A percentile compares a stretch with the other conserved stretches of the same genome.
Evolutionary conservation across 2,888 invertebrate genomes (phyloP).

Genomic region (Drosophila borealis): DNA sequence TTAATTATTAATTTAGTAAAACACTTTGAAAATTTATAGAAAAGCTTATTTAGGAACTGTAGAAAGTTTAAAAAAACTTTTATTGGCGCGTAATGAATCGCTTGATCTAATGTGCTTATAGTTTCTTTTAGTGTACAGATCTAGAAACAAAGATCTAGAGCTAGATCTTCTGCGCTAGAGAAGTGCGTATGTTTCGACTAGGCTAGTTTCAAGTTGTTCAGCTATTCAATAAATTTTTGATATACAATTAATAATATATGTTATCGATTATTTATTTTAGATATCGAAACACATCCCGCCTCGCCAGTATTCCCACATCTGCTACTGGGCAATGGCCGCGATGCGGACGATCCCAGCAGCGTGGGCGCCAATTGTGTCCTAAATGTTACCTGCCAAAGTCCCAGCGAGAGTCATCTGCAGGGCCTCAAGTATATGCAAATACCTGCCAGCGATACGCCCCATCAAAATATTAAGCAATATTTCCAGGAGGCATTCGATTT

Average conservation of each 20-base stretch:
- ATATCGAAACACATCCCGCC: slow-evolving; percentile 90
- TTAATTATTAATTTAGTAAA: too few species aligned
- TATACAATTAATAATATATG: neutral
- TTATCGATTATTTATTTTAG: slow-evolving; percentile 70
- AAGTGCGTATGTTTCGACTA: neutral
- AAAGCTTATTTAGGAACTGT: too few species aligned
- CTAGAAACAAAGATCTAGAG: neutral
- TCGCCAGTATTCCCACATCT: slow-evolving; percentile 92
- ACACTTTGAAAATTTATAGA: too few species aligned
- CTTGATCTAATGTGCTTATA: neutral
- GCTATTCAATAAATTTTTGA: neutral
- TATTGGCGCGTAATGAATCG: too few species aligned
- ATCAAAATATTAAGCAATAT: slow-evolving; percentile 94
- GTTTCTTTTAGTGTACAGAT: neutral
- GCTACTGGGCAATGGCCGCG: slow-evolving; percentile 92
- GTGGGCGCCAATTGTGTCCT: slow-evolving; percentile 92
- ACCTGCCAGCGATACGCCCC: slow-evolving; percentile 92
- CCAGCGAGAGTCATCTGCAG: slow-evolving; percentile 88
- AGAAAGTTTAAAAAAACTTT: too few species aligned
- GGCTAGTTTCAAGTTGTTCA: neutral
- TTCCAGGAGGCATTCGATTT: slow-evolving; percentile 94
- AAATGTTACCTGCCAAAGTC: slow-evolving; percentile 92
- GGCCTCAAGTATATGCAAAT: slow-evolving; percentile 91
- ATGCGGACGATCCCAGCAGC: slow-evolving; percentile 90
- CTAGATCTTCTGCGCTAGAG: neutral